A percentile compares a stretch with the other conserved stretches of the same genome.
These are phyloP conservation scores for Leptoclinus maculatus DNA, from an alignment of 2,797 vertebrate genomes.

Conservation along the genomic window DNA sequence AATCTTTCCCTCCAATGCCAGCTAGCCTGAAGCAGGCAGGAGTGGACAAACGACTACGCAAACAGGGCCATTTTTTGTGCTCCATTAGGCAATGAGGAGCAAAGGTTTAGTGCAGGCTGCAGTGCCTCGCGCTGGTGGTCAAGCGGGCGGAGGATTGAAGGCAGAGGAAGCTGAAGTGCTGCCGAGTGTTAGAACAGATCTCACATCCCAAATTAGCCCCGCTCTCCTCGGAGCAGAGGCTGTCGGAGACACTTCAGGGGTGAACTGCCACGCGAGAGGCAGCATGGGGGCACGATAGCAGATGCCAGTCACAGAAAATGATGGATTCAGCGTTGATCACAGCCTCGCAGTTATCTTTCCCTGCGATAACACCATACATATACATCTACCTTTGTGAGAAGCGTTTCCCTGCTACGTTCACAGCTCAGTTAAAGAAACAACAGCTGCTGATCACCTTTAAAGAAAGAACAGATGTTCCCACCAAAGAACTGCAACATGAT, in stretches of 20 bases:
- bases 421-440: constrained; percentile 16
- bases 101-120: constrained; percentile 70
- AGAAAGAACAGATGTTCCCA: constrained; percentile 50
- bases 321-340: constrained; percentile 32
- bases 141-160: constrained; percentile 59
- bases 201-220: constrained; percentile 64
- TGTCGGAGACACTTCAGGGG: constrained; percentile 45
- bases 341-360: constrained; percentile 34
- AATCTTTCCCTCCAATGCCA: constrained; percentile 57
- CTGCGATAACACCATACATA: constrained; percentile 9
- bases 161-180: constrained; percentile 62
- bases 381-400: constrained; percentile 2
- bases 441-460: constrained; percentile 25
- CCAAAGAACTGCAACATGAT: constrained; percentile 41
- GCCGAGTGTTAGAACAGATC: constrained; percentile 60
- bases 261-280: constrained; percentile 38
- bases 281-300: constrained; percentile 27
- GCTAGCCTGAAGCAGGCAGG: constrained; percentile 66
- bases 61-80: constrained; percentile 73
- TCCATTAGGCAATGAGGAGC: constrained; percentile 78
- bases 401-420: constrained; percentile 10
- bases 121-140: constrained; percentile 66
- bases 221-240: constrained; percentile 34
- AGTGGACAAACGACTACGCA: constrained; percentile 69
- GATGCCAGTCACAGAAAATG: constrained; percentile 45